Evolutionary conservation across 2,888 invertebrate species (phyloP).

Genomic region (Globia sparganii): DNA sequence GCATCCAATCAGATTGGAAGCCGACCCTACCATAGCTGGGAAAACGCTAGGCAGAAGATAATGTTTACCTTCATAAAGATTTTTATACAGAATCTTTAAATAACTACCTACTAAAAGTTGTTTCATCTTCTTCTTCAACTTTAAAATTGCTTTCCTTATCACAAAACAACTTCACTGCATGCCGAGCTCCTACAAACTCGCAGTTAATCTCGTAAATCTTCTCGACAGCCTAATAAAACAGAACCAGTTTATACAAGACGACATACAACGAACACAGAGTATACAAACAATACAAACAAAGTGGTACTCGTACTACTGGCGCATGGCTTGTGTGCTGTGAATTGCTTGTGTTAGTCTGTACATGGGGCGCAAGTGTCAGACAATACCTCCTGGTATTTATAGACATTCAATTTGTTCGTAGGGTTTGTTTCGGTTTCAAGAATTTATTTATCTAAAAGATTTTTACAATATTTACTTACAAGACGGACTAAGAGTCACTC

Average conservation of each 20-base stretch:
- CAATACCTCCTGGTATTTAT: slow-evolving; percentile 1
- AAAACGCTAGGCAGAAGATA: not conserved
- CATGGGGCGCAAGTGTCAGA: not conserved
- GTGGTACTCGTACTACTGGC: slow-evolving; percentile 15
- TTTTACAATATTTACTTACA: too few species aligned
- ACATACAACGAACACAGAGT: slow-evolving; percentile 32
- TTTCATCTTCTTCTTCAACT: not conserved
- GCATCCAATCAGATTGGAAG: not conserved
- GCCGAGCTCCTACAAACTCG: not conserved
- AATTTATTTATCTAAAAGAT: too few species aligned
- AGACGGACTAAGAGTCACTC: too few species aligned
- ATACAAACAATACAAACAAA: slow-evolving; percentile 41
- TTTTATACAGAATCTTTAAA: not conserved
- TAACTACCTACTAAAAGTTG: not conserved
- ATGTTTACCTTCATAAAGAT: not conserved
- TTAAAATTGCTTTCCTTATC: not conserved
- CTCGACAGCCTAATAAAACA: slow-evolving; percentile 29
- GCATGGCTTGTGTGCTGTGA: slow-evolving; percentile 23
- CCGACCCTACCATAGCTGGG: not conserved
- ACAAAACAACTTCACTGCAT: not conserved
- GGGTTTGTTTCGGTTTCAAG: too few species aligned
- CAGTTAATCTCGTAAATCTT: slow-evolving; percentile 27
- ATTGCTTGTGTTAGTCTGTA: slow-evolving; percentile 10
- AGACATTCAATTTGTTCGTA: not conserved
- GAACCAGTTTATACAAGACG: slow-evolving; percentile 17